Evolutionary conservation across 2,113 vertebrate genomes (phyloP).

Genomic region (Takifugu bimaculatus): DNA sequence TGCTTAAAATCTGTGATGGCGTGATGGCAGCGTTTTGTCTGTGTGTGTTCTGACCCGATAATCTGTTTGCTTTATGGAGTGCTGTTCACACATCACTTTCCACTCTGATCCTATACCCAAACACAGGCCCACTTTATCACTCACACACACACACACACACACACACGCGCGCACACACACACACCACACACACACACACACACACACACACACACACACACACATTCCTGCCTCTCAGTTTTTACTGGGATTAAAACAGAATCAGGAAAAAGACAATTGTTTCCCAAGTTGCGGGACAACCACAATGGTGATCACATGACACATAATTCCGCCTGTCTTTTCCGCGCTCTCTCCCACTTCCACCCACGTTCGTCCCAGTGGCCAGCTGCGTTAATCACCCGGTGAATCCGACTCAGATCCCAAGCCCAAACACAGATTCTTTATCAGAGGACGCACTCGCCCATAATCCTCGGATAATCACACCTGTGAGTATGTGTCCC

Average conservation of each 20-base stretch:
- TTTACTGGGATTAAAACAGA: background rate
- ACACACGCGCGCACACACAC: constrained; percentile 34
- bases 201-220: constrained; percentile 34
- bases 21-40: constrained; percentile 14
- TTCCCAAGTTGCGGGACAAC: too few species aligned
- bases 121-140: constrained; percentile 50
- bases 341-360: background rate
- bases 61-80: constrained; percentile 74
- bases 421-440: constrained; percentile 68
- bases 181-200: constrained; percentile 33
- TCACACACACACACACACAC: constrained; percentile 17
- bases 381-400: constrained; percentile 56
- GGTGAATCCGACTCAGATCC: constrained; percentile 53
- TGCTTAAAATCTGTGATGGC: too few species aligned
- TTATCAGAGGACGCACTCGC: constrained; percentile 64
- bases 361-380: constrained; percentile 22
- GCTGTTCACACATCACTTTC: constrained; percentile 71
- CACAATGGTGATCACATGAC: too few species aligned
- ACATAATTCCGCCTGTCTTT: background rate
- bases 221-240: constrained; percentile 28
- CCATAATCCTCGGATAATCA: constrained; percentile 54
- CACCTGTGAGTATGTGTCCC: constrained; percentile 36
- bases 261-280: background rate
- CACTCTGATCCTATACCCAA: constrained; percentile 69
- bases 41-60: constrained; percentile 68